Evolutionary conservation across 2,113 vertebrate genomes (phyloP), one percentile per base, ranked within the genome.

Genomic region (Centropus bengalensis): DNA sequence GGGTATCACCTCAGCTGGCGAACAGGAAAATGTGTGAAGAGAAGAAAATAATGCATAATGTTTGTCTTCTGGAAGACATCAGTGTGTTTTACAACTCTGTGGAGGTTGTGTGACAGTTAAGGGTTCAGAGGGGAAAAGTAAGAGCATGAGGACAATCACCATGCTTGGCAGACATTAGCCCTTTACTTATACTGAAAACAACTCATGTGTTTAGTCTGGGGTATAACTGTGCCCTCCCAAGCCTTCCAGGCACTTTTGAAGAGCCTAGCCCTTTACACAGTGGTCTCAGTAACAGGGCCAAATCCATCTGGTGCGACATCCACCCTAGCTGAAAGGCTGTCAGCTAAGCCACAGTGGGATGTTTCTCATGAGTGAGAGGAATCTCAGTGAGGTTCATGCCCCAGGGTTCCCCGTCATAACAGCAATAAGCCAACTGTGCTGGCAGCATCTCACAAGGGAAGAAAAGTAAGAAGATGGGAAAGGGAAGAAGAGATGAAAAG

Each of bases 121-220:
- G 19, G 4, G 9, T 60, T 71, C 74, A 56, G 32, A 58, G 56
- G 16, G 70, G 32, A 52, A 24, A 5, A 16, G 28, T 0, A 3
- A 47, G 11, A 49, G 7, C 22, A 10, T n/a, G 20, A 33, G 19
- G n/a, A 45, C 36, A 32, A 8, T 33, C 4, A 1, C 8, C 6
- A 5, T 5, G 14, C 26, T 21, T 88, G 38, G 52, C 2, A 1
- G 28, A 28, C 7, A 2, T 68, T n/a, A 94, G 49, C 6, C 5
- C 19, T 60, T 54, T 28, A 23, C 5, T 71, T 28, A 14, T 7
- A 12, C n/a, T 86, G 55, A 68, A 36, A 92, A 45, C 12, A 67
- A 1, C 8, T 67, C 21, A 12, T 0, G 0, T 0, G 0, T 79
- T 76, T 3, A 1, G 6, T 26, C 6, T 58, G 1, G 17, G 44